A percentile compares a stretch with the other conserved stretches of the same genome.
Conservation (phyloP, 35 echinoderm and acorn worm species). For the Apostichopus parvimensis region DNA sequence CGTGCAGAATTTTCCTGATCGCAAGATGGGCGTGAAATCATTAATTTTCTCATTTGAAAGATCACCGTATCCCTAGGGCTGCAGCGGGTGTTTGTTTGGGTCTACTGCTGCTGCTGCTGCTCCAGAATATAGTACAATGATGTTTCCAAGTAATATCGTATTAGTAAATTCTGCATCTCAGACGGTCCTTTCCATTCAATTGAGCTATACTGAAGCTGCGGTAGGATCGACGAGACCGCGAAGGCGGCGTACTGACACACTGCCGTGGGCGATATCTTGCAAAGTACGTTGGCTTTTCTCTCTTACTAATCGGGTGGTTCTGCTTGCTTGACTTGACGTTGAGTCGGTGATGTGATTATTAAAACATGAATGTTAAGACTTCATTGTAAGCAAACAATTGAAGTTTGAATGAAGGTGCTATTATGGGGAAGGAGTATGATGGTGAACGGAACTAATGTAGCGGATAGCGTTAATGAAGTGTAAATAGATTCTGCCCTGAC, state of each 20-base stretch:
- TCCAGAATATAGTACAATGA: neutral
- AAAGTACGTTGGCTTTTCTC: constrained; percentile 18
- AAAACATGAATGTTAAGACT: constrained; percentile 47
- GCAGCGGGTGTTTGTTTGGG: constrained; percentile 31
- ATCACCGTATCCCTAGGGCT: constrained; percentile 35
- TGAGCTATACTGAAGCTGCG: neutral
- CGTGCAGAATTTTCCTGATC: constrained; percentile 13
- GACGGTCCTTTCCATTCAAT: neutral
- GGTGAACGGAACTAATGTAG: neutral
- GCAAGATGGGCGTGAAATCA: constrained; percentile 45
- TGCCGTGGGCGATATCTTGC: neutral
- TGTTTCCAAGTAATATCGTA: neutral
- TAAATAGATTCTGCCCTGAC: neutral
- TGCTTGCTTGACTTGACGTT: constrained; percentile 6
- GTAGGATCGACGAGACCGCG: neutral
- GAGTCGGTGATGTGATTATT: constrained; percentile 48
- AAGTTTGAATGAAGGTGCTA: neutral
- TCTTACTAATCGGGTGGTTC: neutral
- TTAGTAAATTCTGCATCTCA: neutral
- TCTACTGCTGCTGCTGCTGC: neutral
- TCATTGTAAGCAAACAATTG: constrained; percentile 29
- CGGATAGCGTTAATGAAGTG: neutral
- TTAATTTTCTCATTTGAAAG: constrained; percentile 47
- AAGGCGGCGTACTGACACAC: constrained; percentile 3
- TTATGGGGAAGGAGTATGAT: neutral